Base-by-base conservation (phyloP, 2,797 vertebrate species). In the Lophura swinhoii region DNA sequence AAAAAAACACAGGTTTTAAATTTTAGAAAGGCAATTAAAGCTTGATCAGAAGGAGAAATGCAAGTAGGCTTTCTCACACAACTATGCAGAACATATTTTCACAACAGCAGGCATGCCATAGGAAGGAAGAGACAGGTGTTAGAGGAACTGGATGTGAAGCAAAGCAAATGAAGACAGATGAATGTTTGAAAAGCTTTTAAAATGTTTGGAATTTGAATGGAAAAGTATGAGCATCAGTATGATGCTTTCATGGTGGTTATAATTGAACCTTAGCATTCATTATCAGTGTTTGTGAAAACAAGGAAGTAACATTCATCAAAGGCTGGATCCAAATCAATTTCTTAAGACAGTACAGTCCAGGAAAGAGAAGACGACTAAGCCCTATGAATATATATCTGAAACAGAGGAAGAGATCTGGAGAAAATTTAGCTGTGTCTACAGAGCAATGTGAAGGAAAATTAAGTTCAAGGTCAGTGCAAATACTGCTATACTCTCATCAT, bases 161-260 rank as follows among this genome's bases (percentile, higher is more conserved):
- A 91, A 79, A 84, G 63, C 31, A 89, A 93, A 89, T 91, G 46
- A 96, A 90, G 78, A 92, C 24, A 94, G 63, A 87, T 85, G 63
- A 94, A 87, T 69, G 31, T 67, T 81, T 96, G 84, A 95, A 95
- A 94, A 95, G 67, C 55, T 85, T 94, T 85, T 68, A 80, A 88
- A 94, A 93, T 92, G 67, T 80, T 74, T 93, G 72, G 59, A 93
- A 88, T 93, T 83, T 83, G 62, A 91, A 95, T 66, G 22, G 59
- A 96, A 90, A 92, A 74, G 66, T 78, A 83, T 1, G 0, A 85
- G 39, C 26, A 91, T 56, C n/a, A 60, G 28, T 37, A 58, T 94
- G 66, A 55, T 62, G 84, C 71, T 71, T 53, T 46, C 44, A 71
- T 21, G 51, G 37, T 35, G 12, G 35, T 43, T 84, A 68, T 79